Evolutionary conservation across 2,113 vertebrate species (phyloP).

Genomic region (Eretmodus cyanostictus): DNA sequence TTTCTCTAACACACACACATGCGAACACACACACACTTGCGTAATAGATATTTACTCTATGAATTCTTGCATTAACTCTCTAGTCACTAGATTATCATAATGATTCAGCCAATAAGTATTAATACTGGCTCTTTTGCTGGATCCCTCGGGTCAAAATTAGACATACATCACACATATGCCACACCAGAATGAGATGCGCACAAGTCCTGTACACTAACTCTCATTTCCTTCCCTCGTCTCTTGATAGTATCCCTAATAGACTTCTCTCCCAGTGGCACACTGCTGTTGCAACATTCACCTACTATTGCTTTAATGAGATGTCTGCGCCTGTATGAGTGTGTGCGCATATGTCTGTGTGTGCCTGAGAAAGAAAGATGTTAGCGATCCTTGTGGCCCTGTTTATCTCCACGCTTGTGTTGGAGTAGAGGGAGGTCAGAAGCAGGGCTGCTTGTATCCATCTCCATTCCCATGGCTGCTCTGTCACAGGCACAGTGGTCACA

Average conservation of each 20-base stretch:
- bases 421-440: constrained; percentile 65
- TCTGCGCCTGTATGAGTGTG: constrained; percentile 16
- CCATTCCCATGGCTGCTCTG: constrained; percentile 70
- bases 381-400: constrained; percentile 61
- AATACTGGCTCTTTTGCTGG: neutral
- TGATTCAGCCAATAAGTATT: constrained; percentile 44
- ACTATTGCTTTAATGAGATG: constrained; percentile 69
- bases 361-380: constrained; percentile 62
- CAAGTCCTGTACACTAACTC: constrained; percentile 31
- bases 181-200: constrained; percentile 30
- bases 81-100: constrained; percentile 34
- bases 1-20: neutral
- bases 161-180: constrained; percentile 39
- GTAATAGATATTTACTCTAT: neutral
- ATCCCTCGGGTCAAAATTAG: constrained; percentile 38
- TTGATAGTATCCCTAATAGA: constrained; percentile 68
- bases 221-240: constrained; percentile 55
- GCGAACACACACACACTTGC: neutral
- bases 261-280: constrained; percentile 60
- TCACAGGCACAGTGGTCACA: constrained; percentile 66
- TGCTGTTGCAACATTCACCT: constrained; percentile 65
- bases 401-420: constrained; percentile 62
- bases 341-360: constrained; percentile 19
- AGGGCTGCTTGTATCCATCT: constrained; percentile 58
- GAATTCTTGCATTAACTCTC: constrained; percentile 11